Evolutionary conservation across 2,888 invertebrate genomes (phyloP), one percentile per base, ranked within the genome.

Genomic region (Spicauda simplicius): DNA sequence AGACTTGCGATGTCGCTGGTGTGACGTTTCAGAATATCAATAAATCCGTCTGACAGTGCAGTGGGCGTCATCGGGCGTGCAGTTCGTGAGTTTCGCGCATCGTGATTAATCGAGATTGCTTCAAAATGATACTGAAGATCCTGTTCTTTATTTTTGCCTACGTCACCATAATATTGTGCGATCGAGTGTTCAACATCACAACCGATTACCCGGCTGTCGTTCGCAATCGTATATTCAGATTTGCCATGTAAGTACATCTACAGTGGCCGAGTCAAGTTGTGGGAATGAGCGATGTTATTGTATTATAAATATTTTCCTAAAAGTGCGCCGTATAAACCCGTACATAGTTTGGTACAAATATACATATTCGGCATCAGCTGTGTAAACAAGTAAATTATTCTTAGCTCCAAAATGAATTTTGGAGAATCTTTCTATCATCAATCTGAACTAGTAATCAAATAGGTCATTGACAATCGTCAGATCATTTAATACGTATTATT

Each of bases 1-100:
- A 45, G 5, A n/a, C 45, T 45, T 45, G 45, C 7, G 45, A 45
- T 25, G 54, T 20, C 54, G 54, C 54, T 54, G 54, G 19, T 25
- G 57, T 57, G 57, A 12, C 57, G 57, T 25, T 54, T 54, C 20
- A 54, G 11, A 41, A 57, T 19, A 57, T 57, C 57, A 41, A 57
- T 57, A 57, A 54, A 54, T 54, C 25, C 19, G 54, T 54, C 20
- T 54, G 54, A 25, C 57, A 45, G 57, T 57, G 57, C 57, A 57
- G 57, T 20, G 41, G 41, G 20, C 19, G 41, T 19, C 57, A 20
- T 57, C 41, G 45, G 1, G 57, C 14, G 37, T 57, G 57, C 57
- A 57, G 57, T 57, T 25, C 54, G 54, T 20, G 12, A 33, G 20
- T 56, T 19, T 56, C 45, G 18, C 55, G 45, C n/a, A 3, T n/a